Evolutionary conservation across 2,888 invertebrate species (phyloP), one percentile per base, ranked within the genome.

Genomic region (Patella pellucida): DNA sequence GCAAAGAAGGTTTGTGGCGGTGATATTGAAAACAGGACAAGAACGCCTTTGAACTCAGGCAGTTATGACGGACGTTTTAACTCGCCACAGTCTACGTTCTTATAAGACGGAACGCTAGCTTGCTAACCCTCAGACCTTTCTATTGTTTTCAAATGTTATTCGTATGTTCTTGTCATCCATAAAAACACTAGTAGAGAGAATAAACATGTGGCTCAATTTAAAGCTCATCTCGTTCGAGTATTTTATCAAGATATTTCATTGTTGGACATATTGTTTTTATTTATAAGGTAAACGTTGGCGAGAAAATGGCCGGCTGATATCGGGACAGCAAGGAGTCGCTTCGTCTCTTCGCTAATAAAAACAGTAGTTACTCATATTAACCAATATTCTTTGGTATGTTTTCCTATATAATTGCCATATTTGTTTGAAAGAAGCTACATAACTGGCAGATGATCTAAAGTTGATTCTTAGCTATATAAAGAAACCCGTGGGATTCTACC

Each of bases 71-170:
- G 62, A 70, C 62, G 70, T 74, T 71, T 70, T 74, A 27, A 56
- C 67, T 52, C 56, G 62, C 70, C 74, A 51, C 62, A 31, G 51
- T 71, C 62, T n/a, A 71, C 70, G 62, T 74, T 51, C 52, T 52
- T 31, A 41, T 41, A 51, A 51, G 15, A 54, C 62, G 27, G 16
- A 31, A 62, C 52, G 41, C 27, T 71, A 67, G 71, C 70, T 70
- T 23, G 74, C 56, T 31, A 56, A 74, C 69, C 74, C 71, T 71
- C 52, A 62, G 62, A 50, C 71, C 56, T 41, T 71, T 52, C 74
- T 70, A 74, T 74, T 74, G 74, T 74, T 74, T 74, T 74, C 74
- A 71, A 52, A 51, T 71, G 71, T 52, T 41, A 51, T 41, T n/a
- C 52, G 71, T 74, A 67, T 74, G 74, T 67, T 67, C 71, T 74